A percentile compares a stretch with the other conserved stretches of the same genome.
Evolutionary conservation across 2,113 vertebrate genomes (phyloP).

Genomic region (Malurus elegans): DNA sequence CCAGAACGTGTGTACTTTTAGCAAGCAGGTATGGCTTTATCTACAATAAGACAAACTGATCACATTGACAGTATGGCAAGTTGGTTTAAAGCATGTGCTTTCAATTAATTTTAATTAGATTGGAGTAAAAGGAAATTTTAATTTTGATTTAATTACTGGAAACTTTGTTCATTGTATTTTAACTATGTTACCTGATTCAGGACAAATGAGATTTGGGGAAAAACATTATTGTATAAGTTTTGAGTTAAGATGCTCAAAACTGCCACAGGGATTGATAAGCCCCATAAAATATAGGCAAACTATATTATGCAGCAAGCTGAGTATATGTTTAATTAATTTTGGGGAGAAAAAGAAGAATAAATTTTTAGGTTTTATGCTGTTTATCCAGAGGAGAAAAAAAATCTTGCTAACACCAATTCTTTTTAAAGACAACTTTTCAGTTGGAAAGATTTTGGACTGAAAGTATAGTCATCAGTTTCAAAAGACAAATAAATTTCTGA

Average conservation of each 20-base stretch:
- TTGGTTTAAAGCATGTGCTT: not conserved
- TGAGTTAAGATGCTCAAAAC: not conserved
- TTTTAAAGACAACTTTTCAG: slow-evolving; percentile 33
- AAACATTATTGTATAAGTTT: not conserved
- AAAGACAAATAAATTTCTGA: slow-evolving; percentile 31
- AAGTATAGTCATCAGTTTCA: slow-evolving; percentile 17
- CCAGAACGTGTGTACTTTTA: not conserved
- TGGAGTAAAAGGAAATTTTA: slow-evolving; percentile 34
- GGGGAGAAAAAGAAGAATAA: not conserved
- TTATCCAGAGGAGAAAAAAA: not conserved
- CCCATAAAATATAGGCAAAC: not conserved
- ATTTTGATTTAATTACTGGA: slow-evolving; percentile 13
- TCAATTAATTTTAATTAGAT: slow-evolving; percentile 57
- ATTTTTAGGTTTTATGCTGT: not conserved
- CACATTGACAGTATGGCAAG: slow-evolving; percentile 1
- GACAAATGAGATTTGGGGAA: slow-evolving; percentile 3
- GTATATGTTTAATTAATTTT: not conserved
- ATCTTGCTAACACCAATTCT: not conserved
- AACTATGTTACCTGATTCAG: slow-evolving; percentile 7
- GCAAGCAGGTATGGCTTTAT: slow-evolving; percentile 14
- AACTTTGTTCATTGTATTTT: slow-evolving; percentile 18
- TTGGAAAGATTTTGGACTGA: slow-evolving; percentile 14
- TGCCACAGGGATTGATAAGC: not conserved
- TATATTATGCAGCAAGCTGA: not conserved
- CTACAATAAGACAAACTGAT: slow-evolving; percentile 44